A percentile compares a stretch with the other conserved stretches of the same genome.
Conservation (phyloP, 2,888 invertebrate species). For the Serrognathus titanus region DNA sequence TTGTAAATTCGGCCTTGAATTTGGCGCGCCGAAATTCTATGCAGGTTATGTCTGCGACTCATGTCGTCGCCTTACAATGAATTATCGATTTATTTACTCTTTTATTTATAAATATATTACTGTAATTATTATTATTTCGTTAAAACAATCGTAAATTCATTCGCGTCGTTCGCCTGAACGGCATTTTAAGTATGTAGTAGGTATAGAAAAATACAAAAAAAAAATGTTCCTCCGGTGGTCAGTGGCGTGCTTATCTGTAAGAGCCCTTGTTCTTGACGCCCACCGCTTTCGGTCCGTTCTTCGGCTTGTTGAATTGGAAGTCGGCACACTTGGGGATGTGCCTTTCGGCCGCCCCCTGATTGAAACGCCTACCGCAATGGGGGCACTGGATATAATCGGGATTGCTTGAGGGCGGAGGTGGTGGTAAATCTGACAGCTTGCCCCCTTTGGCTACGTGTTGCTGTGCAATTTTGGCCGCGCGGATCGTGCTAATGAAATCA, state of each 20-base stretch:
- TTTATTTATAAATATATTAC: too few species aligned
- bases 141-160: not conserved
- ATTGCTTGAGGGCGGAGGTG: conserved; percentile 85
- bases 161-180: not conserved
- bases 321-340: conserved; percentile 91
- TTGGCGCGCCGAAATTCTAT: too few species aligned
- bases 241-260: conserved; percentile 4
- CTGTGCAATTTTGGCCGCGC: conserved; percentile 84
- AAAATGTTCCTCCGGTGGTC: not conserved
- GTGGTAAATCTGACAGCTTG: conserved; percentile 81
- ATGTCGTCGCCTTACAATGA: too few species aligned
- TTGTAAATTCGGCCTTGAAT: too few species aligned
- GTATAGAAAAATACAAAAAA: conserved; percentile 3
- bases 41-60: too few species aligned
- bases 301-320: conserved; percentile 78
- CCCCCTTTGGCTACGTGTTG: conserved; percentile 79
- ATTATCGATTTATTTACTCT: too few species aligned
- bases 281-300: conserved; percentile 36
- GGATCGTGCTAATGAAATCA: conserved; percentile 86
- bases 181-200: not conserved
- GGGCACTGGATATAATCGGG: conserved; percentile 90
- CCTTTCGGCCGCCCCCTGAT: conserved; percentile 77
- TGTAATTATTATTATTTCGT: not conserved
- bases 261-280: not conserved
- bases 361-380: conserved; percentile 82